Percentiles rank a stretch among this genome's conserved stretches.
Evolutionary conservation across 2,888 invertebrate species (phyloP).

Genomic region (Eupithecia vulgata): DNA sequence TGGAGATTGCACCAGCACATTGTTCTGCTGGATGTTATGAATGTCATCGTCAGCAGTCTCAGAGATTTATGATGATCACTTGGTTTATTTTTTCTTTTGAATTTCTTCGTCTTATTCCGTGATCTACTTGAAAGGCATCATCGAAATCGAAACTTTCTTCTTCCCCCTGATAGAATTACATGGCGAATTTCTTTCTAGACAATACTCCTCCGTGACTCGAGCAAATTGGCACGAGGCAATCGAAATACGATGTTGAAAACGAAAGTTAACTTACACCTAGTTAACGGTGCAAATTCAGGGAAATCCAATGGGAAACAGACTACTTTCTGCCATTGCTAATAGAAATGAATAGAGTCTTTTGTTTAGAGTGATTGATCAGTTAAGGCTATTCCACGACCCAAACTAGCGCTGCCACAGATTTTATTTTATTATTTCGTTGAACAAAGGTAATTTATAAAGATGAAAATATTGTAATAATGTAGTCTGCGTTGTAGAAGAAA

Average conservation of each 20-base stretch:
- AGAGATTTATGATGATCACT: neutral
- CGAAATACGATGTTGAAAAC: constrained; percentile 54
- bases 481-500: no score
- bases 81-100: neutral
- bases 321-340: neutral
- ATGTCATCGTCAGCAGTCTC: neutral
- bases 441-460: no score
- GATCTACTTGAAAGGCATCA: constrained; percentile 46
- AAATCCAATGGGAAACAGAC: constrained; percentile 9
- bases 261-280: constrained; percentile 48
- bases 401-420: no score
- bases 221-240: constrained; percentile 56
- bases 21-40: neutral
- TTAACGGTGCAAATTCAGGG: constrained; percentile 13
- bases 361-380: neutral
- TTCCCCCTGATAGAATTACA: constrained; percentile 68
- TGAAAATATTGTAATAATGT: no score
- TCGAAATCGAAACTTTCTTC: constrained; percentile 64
- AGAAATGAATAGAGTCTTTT: neutral
- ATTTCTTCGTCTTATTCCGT: constrained; percentile 10
- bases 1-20: neutral
- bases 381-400: no score
- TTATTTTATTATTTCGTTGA: no score
- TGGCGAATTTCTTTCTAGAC: constrained; percentile 65
- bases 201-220: constrained; percentile 61